Base-by-base conservation (phyloP, 2,888 invertebrate genomes). In the Perdita meconis region DNA sequence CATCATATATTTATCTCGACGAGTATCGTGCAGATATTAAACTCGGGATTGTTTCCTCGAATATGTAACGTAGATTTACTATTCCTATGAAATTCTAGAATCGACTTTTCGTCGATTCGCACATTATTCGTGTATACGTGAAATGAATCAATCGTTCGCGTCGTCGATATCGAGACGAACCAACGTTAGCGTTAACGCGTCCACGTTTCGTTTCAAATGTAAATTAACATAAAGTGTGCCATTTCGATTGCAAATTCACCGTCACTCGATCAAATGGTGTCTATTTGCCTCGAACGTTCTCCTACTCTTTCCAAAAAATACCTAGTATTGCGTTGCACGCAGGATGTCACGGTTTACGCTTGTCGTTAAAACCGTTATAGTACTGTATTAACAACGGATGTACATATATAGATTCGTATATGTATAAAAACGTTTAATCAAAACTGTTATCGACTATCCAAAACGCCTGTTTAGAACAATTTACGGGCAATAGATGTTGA, bases 21-120 rank as follows among this genome's bases (percentile, higher is more conserved):
- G 57, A 78, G 70, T 30, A 30, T 76, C 56, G 42, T 70, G 56
- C 53, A 56, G 44, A 61, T 51, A 65, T 71, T 73, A 72, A 72
- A 55, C 67, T 73, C 47, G 34, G 50, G 60, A 78, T 73, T 78
- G 71, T 82, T 81, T 78, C 79, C n/a, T 74, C 40, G 13, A 38
- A 30, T 19, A 47, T 42, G 47, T 81, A 80, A 65, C 22, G 50
- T 76, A 81, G 61, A 42, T 60, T 42, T 38, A 67, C 47, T 44
- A 65, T 63, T 65, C 22, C 16, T 40, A 59, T 6, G 26, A 71
- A 77, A 72, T 75, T 72, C 36, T 56, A 73, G 57, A 67, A 44
- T 61, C 6, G 51, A 59, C 24, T 56, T 34, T 69, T 77, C 22
- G 16, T n/a, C 6, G 44, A 42, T 56, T 77, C n/a, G n/a, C n/a